A percentile compares a stretch with the other conserved stretches of the same genome.
Evolutionary conservation across 2,888 invertebrate species (phyloP).

Genomic region (Heterodera filipjevi): DNA sequence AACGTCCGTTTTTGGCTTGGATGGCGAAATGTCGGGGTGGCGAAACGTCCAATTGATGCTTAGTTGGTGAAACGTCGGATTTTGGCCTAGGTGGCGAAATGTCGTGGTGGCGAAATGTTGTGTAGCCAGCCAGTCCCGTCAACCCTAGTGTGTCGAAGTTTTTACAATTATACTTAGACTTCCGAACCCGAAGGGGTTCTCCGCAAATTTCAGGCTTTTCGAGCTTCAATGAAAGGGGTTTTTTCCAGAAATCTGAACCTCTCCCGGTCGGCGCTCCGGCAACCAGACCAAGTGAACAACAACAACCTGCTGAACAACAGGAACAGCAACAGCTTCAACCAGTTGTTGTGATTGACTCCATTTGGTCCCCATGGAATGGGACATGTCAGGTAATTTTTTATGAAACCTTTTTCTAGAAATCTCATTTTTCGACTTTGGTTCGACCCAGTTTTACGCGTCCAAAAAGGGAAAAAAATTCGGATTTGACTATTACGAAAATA

Average conservation of each 20-base stretch:
- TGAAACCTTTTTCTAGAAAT: too few species aligned
- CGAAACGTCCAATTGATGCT: too few species aligned
- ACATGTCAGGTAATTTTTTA: slow-evolving; percentile 51
- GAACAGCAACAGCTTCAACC: slow-evolving; percentile 1
- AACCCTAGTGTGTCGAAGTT: too few species aligned
- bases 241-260: background rate
- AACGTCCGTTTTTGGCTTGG: too few species aligned
- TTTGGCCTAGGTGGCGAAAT: too few species aligned
- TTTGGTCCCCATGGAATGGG: slow-evolving; percentile 62
- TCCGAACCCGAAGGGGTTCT: too few species aligned
- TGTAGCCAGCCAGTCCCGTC: too few species aligned
- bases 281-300: background rate
- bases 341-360: slow-evolving; percentile 29
- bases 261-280: slow-evolving; percentile 1
- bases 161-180: too few species aligned
- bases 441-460: background rate
- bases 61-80: too few species aligned
- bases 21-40: too few species aligned
- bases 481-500: background rate
- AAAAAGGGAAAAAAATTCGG: background rate
- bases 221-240: background rate
- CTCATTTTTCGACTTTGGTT: background rate
- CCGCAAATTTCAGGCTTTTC: too few species aligned
- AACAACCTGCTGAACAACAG: background rate
- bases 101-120: too few species aligned